Percentiles rank a stretch among this genome's conserved stretches.
Evolutionary conservation across 2,888 invertebrate genomes (phyloP).

Genomic region (Drosophila anomalata): DNA sequence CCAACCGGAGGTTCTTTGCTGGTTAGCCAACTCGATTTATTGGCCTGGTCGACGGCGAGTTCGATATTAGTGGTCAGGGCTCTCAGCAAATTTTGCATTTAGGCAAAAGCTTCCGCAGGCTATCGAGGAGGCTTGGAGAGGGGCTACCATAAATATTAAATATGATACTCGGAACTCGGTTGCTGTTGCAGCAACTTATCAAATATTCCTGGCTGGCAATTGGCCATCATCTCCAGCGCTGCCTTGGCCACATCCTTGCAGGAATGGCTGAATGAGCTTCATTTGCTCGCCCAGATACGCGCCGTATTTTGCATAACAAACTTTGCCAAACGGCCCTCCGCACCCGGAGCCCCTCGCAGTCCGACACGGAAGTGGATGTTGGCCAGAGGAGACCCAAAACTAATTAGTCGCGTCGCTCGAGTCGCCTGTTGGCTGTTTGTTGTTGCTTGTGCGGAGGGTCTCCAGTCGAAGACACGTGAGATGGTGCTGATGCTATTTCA

Average conservation of each 20-base stretch:
- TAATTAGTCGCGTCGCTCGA: slow-evolving; percentile 66
- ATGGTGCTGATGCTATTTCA: slow-evolving; percentile 13
- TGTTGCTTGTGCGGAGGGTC: neutral
- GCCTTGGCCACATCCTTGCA: slow-evolving; percentile 78
- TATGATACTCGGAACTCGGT: slow-evolving; percentile 66
- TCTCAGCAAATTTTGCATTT: slow-evolving; percentile 47
- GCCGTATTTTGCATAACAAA: slow-evolving; percentile 80
- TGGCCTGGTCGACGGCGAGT: slow-evolving; percentile 58
- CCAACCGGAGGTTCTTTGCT: slow-evolving; percentile 18
- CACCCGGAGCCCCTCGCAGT: no score
- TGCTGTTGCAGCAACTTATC: slow-evolving; percentile 67
- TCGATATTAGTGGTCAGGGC: slow-evolving; percentile 70
- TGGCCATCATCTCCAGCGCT: slow-evolving; percentile 65
- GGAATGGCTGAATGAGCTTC: slow-evolving; percentile 75
- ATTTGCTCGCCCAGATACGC: slow-evolving; percentile 68
- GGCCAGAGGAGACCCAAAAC: slow-evolving; percentile 65
- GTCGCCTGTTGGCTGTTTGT: slow-evolving; percentile 6
- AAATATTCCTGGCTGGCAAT: slow-evolving; percentile 78
- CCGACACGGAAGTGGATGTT: slow-evolving; percentile 20
- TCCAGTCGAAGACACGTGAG: slow-evolving; percentile 69
- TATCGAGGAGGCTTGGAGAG: slow-evolving; percentile 1
- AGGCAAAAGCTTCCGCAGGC: slow-evolving; percentile 16
- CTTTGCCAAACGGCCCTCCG: slow-evolving; percentile 44
- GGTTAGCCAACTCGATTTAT: slow-evolving; percentile 68
- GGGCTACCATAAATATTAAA: slow-evolving; percentile 79